A percentile compares a stretch with the other conserved stretches of the same genome.
phyloP scores from a whole-genome alignment of 2,888 invertebrate genomes.

The Heliconius hortense region DNA sequence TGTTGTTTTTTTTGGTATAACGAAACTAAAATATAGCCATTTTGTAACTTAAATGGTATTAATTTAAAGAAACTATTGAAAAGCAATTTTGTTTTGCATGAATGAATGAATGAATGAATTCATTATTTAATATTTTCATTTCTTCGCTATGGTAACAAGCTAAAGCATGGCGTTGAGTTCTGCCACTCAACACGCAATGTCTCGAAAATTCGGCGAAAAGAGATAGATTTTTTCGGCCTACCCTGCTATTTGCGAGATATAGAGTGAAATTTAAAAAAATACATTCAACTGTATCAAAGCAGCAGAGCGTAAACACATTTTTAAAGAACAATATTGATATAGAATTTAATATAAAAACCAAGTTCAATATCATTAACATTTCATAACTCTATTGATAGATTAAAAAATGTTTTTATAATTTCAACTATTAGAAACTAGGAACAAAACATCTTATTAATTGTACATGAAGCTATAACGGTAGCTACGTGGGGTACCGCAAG shows the following conservation, averaged over 20 bases:
- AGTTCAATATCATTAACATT: constrained; percentile 25
- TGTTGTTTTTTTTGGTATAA: background rate
- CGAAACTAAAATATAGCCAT: background rate
- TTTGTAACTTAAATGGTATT: background rate
- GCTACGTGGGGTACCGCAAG: constrained; percentile 56
- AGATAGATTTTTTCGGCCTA: background rate
- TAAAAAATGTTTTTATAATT: constrained; percentile 27
- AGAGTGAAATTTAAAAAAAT: background rate
- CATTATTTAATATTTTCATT: no score
- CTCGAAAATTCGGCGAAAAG: background rate
- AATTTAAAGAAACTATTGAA: background rate
- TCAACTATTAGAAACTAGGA: constrained; percentile 17
- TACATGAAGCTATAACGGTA: constrained; percentile 38
- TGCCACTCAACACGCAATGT: background rate
- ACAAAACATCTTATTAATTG: constrained; percentile 28
- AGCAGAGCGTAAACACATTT: background rate
- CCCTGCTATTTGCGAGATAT: background rate
- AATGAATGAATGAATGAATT: background rate
- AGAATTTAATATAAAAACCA: background rate
- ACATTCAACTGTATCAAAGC: background rate
- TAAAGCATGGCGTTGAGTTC: background rate
- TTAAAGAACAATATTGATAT: background rate
- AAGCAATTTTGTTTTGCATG: background rate
- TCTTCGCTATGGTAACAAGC: background rate
- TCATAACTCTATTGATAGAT: constrained; percentile 27